Conservation (phyloP, 35 echinoderm and acorn worm species). For the Ophiothrix spiculata region DNA sequence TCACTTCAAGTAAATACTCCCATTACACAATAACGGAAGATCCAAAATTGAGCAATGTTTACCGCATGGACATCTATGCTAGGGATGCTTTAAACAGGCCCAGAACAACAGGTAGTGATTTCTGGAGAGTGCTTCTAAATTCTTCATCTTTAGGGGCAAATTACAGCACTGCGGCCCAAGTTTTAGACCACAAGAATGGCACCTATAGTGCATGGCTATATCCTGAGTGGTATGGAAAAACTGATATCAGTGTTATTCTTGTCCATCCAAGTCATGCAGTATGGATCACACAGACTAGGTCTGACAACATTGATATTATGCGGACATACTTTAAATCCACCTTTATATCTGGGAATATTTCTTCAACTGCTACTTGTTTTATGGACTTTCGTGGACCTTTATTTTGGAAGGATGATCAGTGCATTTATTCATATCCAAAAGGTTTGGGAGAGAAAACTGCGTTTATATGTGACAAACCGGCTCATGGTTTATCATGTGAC, state of each 20-base stretch:
- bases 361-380: neutral
- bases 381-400: neutral
- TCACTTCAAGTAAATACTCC: no score
- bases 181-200: conserved; percentile 37
- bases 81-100: no score
- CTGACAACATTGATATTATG: neutral
- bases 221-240: conserved; percentile 10
- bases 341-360: neutral
- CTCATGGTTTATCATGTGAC: neutral
- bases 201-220: conserved; percentile 32
- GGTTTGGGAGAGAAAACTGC: neutral
- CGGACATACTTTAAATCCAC: neutral
- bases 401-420: neutral
- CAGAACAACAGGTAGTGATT: conserved; percentile 28
- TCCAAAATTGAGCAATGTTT: no score
- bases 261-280: neutral
- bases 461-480: neutral
- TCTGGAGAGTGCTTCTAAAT: conserved; percentile 27
- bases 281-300: neutral
- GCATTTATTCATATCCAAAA: neutral
- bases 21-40: no score
- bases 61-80: no score
- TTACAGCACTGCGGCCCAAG: neutral
- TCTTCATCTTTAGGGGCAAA: neutral
- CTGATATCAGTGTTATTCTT: conserved; percentile 16